Evolutionary conservation across 2,888 invertebrate genomes (phyloP).

Genomic region (Melipona beecheii): DNA sequence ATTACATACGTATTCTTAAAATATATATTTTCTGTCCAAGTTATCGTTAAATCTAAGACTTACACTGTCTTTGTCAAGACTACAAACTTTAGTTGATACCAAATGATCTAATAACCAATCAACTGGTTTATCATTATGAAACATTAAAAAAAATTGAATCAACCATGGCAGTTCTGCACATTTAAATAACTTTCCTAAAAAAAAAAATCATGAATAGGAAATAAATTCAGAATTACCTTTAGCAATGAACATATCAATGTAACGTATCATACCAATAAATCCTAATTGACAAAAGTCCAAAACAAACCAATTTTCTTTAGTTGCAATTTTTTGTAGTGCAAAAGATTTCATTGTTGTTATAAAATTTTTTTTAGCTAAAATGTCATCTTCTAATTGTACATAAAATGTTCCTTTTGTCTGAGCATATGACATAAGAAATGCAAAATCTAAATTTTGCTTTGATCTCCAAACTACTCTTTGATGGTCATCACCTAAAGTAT

Average conservation of each 20-base stretch:
- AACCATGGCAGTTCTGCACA: constrained; percentile 94
- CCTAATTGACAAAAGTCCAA: constrained; percentile 97
- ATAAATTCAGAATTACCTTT: neutral
- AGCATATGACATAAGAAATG: constrained; percentile 97
- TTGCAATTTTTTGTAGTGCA: constrained; percentile 90
- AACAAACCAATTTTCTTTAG: constrained; percentile 94
- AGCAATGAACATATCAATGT: neutral
- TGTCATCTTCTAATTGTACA: constrained; percentile 97
- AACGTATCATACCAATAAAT: constrained; percentile 90
- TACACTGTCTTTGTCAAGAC: constrained; percentile 90
- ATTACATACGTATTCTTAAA: neutral
- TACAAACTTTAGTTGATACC: constrained; percentile 95
- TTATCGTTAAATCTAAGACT: constrained; percentile 79
- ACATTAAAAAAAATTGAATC: constrained; percentile 96
- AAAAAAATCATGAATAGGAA: constrained; percentile 37
- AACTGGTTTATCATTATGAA: constrained; percentile 97
- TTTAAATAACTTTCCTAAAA: constrained; percentile 93
- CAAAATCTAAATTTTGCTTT: constrained; percentile 97
- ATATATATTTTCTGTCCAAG: neutral
- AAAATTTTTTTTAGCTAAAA: constrained; percentile 93
- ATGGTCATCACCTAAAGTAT: constrained; percentile 93
- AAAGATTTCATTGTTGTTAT: constrained; percentile 94
- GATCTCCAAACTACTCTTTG: constrained; percentile 96
- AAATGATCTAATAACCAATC: constrained; percentile 98
- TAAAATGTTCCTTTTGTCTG: constrained; percentile 95